Base-by-base conservation (phyloP, 2,888 invertebrate genomes). In the Epicampocera succincta region DNA sequence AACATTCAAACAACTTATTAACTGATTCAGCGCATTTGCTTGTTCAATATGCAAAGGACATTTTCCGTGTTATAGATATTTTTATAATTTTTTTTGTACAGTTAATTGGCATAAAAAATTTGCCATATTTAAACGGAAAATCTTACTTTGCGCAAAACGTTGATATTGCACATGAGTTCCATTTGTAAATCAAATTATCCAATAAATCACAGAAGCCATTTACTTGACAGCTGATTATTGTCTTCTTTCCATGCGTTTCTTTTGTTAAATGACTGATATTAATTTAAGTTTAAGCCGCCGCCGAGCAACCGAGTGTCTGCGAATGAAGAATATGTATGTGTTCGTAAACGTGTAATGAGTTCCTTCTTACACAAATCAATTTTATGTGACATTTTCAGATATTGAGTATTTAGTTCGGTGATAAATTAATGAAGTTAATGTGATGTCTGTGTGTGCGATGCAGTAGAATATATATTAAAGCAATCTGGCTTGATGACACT, bases 311-410 rank as follows among this genome's bases (percentile, higher is more conserved):
- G 33, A 17, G 29, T 15, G 25, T 17, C 12, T 44, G 66, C 21
- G 58, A 48, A 25, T 61, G 63, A 52, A 11, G 15, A 60, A 25
- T 60, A 56, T 21, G 42, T 60, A 56, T 21, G 42, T 66, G 19
- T 19, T 33, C 8, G 33, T 3, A 33, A 33, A 33, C 8, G 8
- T 33, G 3, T 33, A 33, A 33, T 33, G 33, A 33, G 9, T 8
- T 33, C 33, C 9, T 9, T 33, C 8, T 33, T 66, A 21, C 74
- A 72, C 68, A 74, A 82, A 82, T 82, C 73, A 77, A 77, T 82
- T 82, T 77, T 71, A 82, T 82, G 81, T 74, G 81, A 82, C 81
- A 81, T 61, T 80, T 80, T 75, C 52, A 76, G 80, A 80, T 80
- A 75, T 66, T 65, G 71, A 60, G 75, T 75, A 80, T 80, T 80